Evolutionary conservation across 2,113 vertebrate species (phyloP).

Genomic region (Cyprinodon tularosa): DNA sequence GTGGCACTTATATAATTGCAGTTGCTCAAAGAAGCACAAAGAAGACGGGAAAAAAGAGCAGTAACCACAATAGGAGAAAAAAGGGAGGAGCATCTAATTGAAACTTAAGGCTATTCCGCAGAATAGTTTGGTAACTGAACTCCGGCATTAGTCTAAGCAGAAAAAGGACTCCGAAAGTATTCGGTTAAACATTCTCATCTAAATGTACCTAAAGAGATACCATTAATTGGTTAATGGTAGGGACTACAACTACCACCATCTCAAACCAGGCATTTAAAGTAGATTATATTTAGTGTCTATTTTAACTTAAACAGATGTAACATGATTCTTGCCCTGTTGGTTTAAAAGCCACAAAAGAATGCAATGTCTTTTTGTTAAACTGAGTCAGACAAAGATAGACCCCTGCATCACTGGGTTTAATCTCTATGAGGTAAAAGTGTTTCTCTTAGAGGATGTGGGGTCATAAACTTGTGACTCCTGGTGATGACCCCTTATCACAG

Average conservation of each 20-base stretch:
- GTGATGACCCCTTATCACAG: constrained; percentile 23
- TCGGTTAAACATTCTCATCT: not conserved
- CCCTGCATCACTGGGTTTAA: not conserved
- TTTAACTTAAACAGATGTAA: constrained; percentile 1
- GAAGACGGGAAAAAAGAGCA: constrained; percentile 8
- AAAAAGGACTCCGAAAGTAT: not conserved
- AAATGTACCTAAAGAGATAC: constrained; percentile 1
- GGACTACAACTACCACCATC: not conserved
- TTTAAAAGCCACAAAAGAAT: not conserved
- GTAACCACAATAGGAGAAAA: constrained; percentile 12
- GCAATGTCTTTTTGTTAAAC: not conserved
- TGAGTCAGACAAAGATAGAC: not conserved
- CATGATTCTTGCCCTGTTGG: not conserved
- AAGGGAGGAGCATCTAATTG: constrained; percentile 29
- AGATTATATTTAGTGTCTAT: not conserved
- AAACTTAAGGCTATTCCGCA: not conserved
- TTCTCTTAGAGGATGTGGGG: constrained; percentile 33
- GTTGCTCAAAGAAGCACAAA: constrained; percentile 15
- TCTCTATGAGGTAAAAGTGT: constrained; percentile 2
- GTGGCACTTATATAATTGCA: constrained; percentile 39
- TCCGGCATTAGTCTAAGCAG: constrained; percentile 4
- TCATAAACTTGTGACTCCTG: constrained; percentile 14
- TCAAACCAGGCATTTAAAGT: constrained; percentile 1
- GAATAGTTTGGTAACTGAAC: not conserved
- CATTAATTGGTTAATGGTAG: not conserved